Percentiles rank a stretch among this genome's conserved stretches.
Conservation (phyloP, 2,888 invertebrate genomes). For the Gryllus longicercus region DNA sequence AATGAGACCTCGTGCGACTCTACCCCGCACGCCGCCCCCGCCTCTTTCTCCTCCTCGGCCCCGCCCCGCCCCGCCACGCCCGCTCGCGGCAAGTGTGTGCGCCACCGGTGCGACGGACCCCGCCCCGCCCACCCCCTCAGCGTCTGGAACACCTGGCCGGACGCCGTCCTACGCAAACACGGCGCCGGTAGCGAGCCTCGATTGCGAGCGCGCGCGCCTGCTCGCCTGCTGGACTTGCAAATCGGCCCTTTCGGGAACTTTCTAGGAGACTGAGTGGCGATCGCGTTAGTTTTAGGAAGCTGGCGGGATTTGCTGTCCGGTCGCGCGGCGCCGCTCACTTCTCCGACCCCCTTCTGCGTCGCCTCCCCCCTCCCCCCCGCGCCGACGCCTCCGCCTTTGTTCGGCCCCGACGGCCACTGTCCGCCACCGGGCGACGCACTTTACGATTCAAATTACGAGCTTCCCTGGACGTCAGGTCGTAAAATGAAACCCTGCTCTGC, state of each 20-base stretch:
- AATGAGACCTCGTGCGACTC: background rate
- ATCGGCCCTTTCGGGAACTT: constrained; percentile 10
- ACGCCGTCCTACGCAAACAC: background rate
- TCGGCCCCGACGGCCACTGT: background rate
- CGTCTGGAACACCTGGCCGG: background rate
- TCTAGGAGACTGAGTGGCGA: background rate
- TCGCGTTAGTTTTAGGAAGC: constrained; percentile 17
- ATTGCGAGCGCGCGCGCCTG: too few species aligned
- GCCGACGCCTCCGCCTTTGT: background rate
- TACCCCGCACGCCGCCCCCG: too few species aligned
- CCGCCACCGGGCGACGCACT: background rate
- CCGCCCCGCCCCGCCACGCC: background rate
- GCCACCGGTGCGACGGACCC: background rate
- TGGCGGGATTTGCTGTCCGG: background rate
- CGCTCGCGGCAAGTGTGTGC: background rate
- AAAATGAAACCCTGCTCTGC: background rate
- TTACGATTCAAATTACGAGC: constrained; percentile 17
- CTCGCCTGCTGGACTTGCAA: background rate
- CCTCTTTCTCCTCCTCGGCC: background rate
- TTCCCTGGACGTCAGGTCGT: constrained; percentile 6
- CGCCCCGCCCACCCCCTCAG: background rate
- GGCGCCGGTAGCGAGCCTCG: background rate
- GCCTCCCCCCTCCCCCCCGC: background rate
- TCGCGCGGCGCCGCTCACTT: background rate
- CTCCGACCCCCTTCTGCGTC: background rate